These are phyloP conservation scores for Hirtodrosophila histrioides DNA, from an alignment of 2,888 invertebrate genomes.

Conservation along the genomic window DNA sequence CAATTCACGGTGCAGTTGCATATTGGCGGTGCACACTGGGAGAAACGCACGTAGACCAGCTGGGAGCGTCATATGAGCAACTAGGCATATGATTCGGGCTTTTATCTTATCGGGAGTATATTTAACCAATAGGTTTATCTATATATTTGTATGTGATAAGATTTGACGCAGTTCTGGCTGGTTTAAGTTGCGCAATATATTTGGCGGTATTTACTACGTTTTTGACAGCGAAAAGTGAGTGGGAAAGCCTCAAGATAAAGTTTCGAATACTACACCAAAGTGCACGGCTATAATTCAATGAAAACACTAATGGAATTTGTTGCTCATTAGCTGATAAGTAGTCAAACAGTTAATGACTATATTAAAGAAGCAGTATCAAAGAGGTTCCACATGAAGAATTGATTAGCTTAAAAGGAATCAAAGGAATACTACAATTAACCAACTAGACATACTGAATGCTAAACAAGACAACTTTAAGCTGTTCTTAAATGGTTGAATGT, in stretches of 20 bases:
- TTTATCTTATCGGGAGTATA: constrained; percentile 55
- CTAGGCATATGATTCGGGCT: constrained; percentile 45
- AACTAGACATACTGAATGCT: not conserved
- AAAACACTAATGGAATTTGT: constrained; percentile 7
- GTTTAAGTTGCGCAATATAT: constrained; percentile 37
- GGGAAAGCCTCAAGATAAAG: constrained; percentile 12
- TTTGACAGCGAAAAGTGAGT: constrained; percentile 4
- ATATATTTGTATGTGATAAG: constrained; percentile 31
- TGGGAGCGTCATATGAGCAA: constrained; percentile 40
- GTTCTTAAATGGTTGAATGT: not conserved
- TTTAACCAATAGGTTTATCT: not conserved
- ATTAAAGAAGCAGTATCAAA: not conserved
- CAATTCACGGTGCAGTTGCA: constrained; percentile 14
- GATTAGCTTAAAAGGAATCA: constrained; percentile 8
- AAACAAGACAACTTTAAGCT: not conserved
- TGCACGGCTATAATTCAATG: not conserved
- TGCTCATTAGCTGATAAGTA: constrained; percentile 1
- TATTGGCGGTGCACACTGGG: constrained; percentile 36
- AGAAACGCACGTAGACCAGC: constrained; percentile 59
- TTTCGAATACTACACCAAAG: not conserved
- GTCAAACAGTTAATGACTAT: not conserved
- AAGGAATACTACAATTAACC: not conserved
- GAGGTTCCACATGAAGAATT: constrained; percentile 4
- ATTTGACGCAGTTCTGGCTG: constrained; percentile 29
- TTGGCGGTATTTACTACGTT: constrained; percentile 34